Evolutionary conservation across 2,888 invertebrate species (phyloP).

Genomic region (Drosophila crucigera): DNA sequence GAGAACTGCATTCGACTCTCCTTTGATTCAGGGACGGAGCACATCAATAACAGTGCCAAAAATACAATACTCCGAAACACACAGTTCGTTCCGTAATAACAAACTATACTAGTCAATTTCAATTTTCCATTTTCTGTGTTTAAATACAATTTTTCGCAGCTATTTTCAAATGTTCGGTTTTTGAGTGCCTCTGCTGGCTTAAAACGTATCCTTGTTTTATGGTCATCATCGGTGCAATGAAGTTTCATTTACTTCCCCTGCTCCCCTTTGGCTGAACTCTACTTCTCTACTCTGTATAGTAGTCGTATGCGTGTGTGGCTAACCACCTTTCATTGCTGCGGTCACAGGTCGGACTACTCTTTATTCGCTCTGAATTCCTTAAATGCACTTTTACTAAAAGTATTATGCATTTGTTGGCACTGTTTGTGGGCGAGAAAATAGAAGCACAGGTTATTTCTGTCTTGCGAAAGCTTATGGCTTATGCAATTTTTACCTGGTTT

Average conservation of each 20-base stretch:
- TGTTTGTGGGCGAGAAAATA: conserved; percentile 25
- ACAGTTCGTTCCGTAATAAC: not conserved
- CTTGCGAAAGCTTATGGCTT: not conserved
- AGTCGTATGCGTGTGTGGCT: conserved; percentile 46
- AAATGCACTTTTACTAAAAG: conserved; percentile 31
- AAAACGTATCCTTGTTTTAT: conserved; percentile 48
- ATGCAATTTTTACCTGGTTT: too few relatives aligned
- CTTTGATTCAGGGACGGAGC: not conserved
- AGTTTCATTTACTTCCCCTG: not conserved
- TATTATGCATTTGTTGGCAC: conserved; percentile 18
- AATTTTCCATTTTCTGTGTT: conserved; percentile 53
- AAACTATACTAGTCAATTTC: conserved; percentile 6
- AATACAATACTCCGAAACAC: conserved; percentile 31
- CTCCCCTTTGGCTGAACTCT: not conserved
- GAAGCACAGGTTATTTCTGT: not conserved
- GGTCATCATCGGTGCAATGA: conserved; percentile 35
- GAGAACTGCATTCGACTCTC: not conserved
- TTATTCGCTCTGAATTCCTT: conserved; percentile 11
- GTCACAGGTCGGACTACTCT: conserved; percentile 45
- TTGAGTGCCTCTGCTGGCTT: conserved; percentile 26
- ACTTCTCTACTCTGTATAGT: not conserved
- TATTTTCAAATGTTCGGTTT: conserved; percentile 39
- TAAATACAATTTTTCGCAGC: conserved; percentile 47
- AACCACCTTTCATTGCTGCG: conserved; percentile 70
- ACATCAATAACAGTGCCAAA: not conserved